phyloP scores from a whole-genome alignment of 2,113 vertebrate species.

The Paracanthobrama guichenoti region DNA sequence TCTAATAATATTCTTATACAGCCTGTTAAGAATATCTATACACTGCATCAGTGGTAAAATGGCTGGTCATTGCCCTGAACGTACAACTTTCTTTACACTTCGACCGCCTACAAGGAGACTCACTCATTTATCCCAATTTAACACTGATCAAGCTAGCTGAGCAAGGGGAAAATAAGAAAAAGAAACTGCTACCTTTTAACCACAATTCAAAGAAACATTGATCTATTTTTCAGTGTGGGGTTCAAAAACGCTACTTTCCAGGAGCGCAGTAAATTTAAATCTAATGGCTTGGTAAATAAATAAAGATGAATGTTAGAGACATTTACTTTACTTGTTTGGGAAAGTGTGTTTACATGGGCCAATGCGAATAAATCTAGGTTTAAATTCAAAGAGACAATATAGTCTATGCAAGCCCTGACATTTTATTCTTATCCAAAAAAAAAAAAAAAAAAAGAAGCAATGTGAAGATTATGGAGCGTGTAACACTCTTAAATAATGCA shows the following conservation, averaged over 20 bases:
- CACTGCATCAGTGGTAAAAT: neutral
- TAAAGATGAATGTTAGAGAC: neutral
- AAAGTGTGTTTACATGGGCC: too few species aligned
- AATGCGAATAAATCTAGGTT: too few species aligned
- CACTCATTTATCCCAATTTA: conserved; percentile 27
- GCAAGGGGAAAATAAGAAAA: neutral
- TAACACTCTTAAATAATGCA: too few species aligned
- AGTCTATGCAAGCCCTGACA: too few species aligned
- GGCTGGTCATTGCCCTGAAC: neutral
- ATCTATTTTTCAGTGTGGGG: neutral
- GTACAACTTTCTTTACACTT: neutral
- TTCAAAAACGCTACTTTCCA: neutral
- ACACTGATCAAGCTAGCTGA: neutral
- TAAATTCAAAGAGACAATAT: too few species aligned
- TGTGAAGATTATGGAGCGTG: too few species aligned
- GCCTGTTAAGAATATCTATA: neutral
- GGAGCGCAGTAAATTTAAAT: neutral
- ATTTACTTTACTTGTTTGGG: too few species aligned
- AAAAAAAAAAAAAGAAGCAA: too few species aligned
- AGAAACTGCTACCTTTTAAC: neutral
- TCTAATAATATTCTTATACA: neutral
- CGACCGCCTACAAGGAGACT: neutral
- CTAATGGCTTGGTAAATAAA: neutral
- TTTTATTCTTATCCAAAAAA: too few species aligned
- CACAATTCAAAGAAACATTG: neutral